Base-by-base conservation (phyloP, 2,113 vertebrate genomes). In the Sapayoa aenigma region DNA sequence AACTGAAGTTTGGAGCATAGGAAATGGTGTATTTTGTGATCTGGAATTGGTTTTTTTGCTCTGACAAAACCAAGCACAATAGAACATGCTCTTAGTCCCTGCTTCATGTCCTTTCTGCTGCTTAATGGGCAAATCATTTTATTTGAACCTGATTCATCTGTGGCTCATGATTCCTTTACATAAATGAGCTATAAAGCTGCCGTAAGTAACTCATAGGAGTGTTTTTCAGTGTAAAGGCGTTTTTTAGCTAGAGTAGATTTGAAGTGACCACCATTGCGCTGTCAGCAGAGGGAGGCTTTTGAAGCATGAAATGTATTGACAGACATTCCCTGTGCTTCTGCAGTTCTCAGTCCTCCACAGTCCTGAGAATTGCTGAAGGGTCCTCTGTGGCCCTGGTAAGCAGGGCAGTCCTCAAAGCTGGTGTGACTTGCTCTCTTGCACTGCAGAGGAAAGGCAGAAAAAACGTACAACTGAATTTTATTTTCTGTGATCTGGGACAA, bases 111-210 rank as follows among this genome's bases (percentile, higher is more conserved):
- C 52, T 89, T 47, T 23, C 68, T 84, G 86, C 52, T 72, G 24
- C 75, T 94, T 89, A 75, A 58, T 89, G 76, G 87, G 76, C 68
- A 95, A 65, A 90, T 81, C 22, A 33, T 81, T 95, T 92, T 81
- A 65, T 86, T 91, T 81, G 37, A 88, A 76, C 39, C 75, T 84
- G 65, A 84, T 93, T 96, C 92, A 89, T 89, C 79, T 60, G 79
- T 89, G 83, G 79, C 92, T 93, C 82, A 44, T 78, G 79, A 77
- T 86, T 92, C 55, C 68, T 93, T 59, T 93, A 88, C 3, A 2
- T 77, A 92, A 93, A 94, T 44, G 59, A 93, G 37, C 87, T 82
- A 56, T 56, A 69, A 95, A 90, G 67, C 71, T 86, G 46, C 94
- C 42, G 5, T 55, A 80, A 91, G 78, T 47, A 91, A 78, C 39